Evolutionary conservation across 92 coral and sea anemone genomes (phyloP).

Genomic region (Heteractis magnifica): DNA sequence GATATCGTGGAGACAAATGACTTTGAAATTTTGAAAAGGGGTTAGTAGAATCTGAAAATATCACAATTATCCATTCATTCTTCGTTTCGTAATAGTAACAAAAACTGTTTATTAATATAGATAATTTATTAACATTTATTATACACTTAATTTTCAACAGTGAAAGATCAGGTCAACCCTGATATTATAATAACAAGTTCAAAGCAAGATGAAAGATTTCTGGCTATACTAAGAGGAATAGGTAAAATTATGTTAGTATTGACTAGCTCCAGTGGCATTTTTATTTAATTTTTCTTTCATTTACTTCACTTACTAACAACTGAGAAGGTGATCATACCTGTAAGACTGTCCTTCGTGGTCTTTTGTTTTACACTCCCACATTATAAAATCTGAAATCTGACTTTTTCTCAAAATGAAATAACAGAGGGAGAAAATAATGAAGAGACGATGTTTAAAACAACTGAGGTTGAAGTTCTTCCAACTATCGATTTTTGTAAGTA

Average conservation of each 20-base stretch:
- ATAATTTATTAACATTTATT: background rate
- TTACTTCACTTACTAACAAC: background rate
- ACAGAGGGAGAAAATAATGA: conserved; percentile 78
- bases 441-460: conserved; percentile 52
- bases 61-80: too few relatives aligned
- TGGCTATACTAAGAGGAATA: conserved; percentile 71
- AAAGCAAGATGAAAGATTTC: conserved; percentile 86
- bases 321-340: background rate
- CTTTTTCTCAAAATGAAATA: background rate
- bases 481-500: conserved; percentile 92
- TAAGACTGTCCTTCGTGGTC: background rate
- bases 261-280: background rate
- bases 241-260: conserved; percentile 39
- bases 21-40: conserved; percentile 91
- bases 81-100: too few relatives aligned
- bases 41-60: conserved; percentile 26
- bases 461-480: conserved; percentile 83
- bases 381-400: too few relatives aligned
- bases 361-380: background rate
- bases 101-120: too few relatives aligned
- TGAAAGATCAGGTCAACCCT: conserved; percentile 82
- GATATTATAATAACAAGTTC: conserved; percentile 86
- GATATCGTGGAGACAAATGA: conserved; percentile 91
- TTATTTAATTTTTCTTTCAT: background rate
- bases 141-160: conserved; percentile 26